Percentiles rank a stretch among this genome's conserved stretches.
Conservation (phyloP, 1,140 invertebrate species). For the Archegozetes longisetosus region DNA sequence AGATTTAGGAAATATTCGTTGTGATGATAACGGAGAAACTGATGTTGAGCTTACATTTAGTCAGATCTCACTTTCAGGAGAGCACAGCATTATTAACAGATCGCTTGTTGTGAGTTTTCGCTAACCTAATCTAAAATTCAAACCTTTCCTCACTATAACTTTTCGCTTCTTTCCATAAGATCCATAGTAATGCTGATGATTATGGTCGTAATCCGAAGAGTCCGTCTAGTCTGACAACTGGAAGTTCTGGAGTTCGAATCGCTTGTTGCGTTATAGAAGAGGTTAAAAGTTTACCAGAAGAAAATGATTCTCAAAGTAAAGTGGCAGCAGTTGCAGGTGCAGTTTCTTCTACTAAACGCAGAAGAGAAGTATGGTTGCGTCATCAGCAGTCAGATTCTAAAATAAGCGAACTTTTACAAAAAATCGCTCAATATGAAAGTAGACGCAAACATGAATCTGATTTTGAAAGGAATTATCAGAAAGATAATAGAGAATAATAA, state of each 20-base stretch:
- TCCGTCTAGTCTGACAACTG: constrained; percentile 33
- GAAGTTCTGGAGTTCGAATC: constrained; percentile 35
- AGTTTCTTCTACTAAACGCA: neutral
- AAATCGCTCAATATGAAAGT: neutral
- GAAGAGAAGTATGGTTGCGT: neutral
- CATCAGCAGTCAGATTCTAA: neutral
- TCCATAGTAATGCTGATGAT: constrained; percentile 36
- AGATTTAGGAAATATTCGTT: constrained; percentile 76
- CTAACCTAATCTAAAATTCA: neutral
- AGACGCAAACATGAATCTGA: neutral
- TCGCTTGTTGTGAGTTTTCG: constrained; percentile 52
- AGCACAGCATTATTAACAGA: constrained; percentile 64
- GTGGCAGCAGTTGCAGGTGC: neutral
- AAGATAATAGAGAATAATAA: too few species aligned
- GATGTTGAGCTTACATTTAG: constrained; percentile 43
- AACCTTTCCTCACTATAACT: neutral
- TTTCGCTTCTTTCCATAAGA: constrained; percentile 12
- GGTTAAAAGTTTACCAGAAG: neutral
- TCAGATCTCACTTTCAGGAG: constrained; percentile 42
- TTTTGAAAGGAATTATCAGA: too few species aligned
- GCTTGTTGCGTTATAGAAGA: constrained; percentile 35
- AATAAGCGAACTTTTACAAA: neutral
- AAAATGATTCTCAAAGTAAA: neutral
- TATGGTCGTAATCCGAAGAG: constrained; percentile 32
- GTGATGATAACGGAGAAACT: constrained; percentile 45